Evolutionary conservation across 2,888 invertebrate species (phyloP), one percentile per base, ranked within the genome.

Genomic region (Luffia ferchaultella): DNA sequence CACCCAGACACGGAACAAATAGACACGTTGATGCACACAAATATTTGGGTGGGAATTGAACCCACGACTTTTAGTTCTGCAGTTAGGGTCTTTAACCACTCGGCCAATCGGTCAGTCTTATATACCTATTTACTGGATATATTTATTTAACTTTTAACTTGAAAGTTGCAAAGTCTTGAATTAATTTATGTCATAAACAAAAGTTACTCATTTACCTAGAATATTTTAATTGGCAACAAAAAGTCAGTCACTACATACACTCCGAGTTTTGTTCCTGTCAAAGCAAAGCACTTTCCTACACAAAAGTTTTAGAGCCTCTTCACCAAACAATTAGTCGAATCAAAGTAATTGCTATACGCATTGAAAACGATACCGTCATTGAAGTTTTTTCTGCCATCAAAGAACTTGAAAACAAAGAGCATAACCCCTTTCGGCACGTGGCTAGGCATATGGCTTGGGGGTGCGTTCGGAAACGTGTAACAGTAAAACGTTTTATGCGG

Each of bases 321-420:
- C 61, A 64, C n/a, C n/a, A n/a, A 70, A 76, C 77, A 80, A 82
- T 82, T 82, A 82, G 73, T 67, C 60, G 71, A 71, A 79, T 79
- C 71, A 74, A 68, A 69, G 74, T 80, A 79, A 79, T 82, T 77
- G 73, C 69, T 67, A 59, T 56, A 63, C 58, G 61, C 65, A 74
- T 74, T 79, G 79, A 73, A 80, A 80, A 64, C 65, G 78, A 82
- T 82, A 78, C 71, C 68, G 71, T 75, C 77, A 68, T 73, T 73
- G 62, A 65, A 65, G 53, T 69, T 71, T 65, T 59, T 66, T 68
- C 68, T 59, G 68, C 62, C 60, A 61, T 62, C 60, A 62, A 60
- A 67, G 61, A 58, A 58, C 57, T 12, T 41, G 20, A 18, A 73
- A 74, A 79, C 73, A 75, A 76, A 73, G 67, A 57, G 53, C 44